A percentile compares a stretch with the other conserved stretches of the same genome.
These are phyloP conservation scores for Thaleichthys pacificus DNA, from an alignment of 2,797 vertebrate species.

Conservation along the genomic window DNA sequence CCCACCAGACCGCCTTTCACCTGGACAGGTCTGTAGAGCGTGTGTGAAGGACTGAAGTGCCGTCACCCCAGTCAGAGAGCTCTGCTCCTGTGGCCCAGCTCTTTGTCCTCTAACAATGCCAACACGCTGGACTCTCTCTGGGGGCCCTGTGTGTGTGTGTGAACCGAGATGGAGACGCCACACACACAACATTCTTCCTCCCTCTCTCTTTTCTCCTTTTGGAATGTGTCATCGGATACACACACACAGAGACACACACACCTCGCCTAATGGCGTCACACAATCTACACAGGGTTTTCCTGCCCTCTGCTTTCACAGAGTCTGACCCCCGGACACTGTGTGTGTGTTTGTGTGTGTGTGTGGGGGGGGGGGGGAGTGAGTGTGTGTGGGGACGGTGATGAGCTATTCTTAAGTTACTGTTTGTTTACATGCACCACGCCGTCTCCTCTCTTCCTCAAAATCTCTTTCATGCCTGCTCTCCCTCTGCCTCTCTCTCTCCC, in stretches of 20 bases:
- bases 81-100: slow-evolving; percentile 39
- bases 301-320: slow-evolving; percentile 4
- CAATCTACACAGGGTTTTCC: not conserved
- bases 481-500: not conserved
- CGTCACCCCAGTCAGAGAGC: not conserved
- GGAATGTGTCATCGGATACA: slow-evolving; percentile 41
- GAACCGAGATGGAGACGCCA: not conserved
- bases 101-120: slow-evolving; percentile 54
- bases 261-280: slow-evolving; percentile 25
- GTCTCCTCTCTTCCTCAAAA: not conserved
- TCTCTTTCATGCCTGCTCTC: not conserved
- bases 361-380: not conserved
- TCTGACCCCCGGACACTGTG: slow-evolving; percentile 8
- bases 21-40: not conserved
- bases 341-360: slow-evolving; percentile 21
- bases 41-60: no score
- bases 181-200: slow-evolving; percentile 35
- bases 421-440: not conserved
- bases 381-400: slow-evolving; percentile 11
- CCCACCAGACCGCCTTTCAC: slow-evolving; percentile 21
- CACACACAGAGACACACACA: not conserved
- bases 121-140: slow-evolving; percentile 23
- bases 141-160: not conserved
- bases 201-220: slow-evolving; percentile 12
- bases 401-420: not conserved